Base-by-base conservation (phyloP, 2,888 invertebrate genomes). In the Lasioglossum morio region DNA sequence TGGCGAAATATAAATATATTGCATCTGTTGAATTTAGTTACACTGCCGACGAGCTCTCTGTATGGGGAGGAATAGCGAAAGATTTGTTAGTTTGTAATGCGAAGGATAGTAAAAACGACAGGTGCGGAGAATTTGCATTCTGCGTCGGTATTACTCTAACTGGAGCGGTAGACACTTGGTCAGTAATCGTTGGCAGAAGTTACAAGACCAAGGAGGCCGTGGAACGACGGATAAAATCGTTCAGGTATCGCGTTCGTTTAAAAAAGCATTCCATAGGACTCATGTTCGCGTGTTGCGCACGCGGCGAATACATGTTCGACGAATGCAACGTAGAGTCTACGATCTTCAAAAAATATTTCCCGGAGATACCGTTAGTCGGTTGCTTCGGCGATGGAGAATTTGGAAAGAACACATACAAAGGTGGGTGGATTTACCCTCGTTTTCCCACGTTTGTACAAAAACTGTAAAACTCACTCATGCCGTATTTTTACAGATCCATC, bases 361-460 rank as follows among this genome's bases (percentile, higher is more conserved):
- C 95, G 0, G 84, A 91, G 14, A 88, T 95, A 63, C 93, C 94
- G 70, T 82, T 95, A 46, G 85, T 93, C 43, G 94, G 95, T 5
- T 91, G 93, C 69, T 93, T 92, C 76, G 94, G 95, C 1, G 91
- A 90, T 46, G 95, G 94, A 57, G 95, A 95, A 87, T 93, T 92
- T 85, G 95, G 95, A 46, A 77, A 88, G 46, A 91, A 90, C 77
- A 90, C 92, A 8, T 78, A 83, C 12, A 86, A 84, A 60, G 88
- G 94, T 94, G 85, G 89, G 89, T 89, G 72, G 72, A 23, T 40
- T 37, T 19, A 37, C 23, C 8, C 8, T 37, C 19, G 8, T 4
- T 57, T 69, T 37, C 0, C 69, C 37, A 37, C 34, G 12, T 23
- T 37, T 14, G 12, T 12, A 70, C 23, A 23, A n/a, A n/a, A 57